Base-by-base conservation (phyloP, 2,888 invertebrate species). In the Nymphalis polychloros region DNA sequence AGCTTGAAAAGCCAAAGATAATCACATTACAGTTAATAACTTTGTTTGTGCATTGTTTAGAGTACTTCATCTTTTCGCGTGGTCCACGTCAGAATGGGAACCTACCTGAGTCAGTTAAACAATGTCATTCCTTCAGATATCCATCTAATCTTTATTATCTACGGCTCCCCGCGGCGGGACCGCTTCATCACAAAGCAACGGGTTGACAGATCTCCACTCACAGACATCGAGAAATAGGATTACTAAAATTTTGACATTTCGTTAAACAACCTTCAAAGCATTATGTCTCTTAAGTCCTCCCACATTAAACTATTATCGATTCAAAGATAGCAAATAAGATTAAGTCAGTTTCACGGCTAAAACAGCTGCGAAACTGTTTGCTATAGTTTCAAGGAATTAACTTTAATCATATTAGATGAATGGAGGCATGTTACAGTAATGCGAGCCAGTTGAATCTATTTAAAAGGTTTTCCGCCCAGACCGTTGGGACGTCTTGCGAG, bases 131-230 rank as follows among this genome's bases (percentile, higher is more conserved):
- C 84, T 84, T 81, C 81, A 87, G 90, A 91, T 92, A 88, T 86
- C 78, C 84, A 92, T 92, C 90, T 92, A 89, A 91, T 91, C 92
- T 89, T 81, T 83, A 84, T 90, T 88, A 90, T 91, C 89, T 85
- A 73, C 75, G 76, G 84, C 78, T 84, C 79, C 86, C 92, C 90
- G 90, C 84, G 55, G 92, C 73, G 91, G 78, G 82, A 84, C 82
- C 89, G 89, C 86, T 82, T 82, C 85, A 78, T 84, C 86, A 91
- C 92, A 92, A 92, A 92, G 89, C 88, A 90, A 90, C 87, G 90
- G 91, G 92, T 92, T 92, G 92, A 92, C 92, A 92, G 90, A 87
- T 89, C 87, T 86, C 84, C 79, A 85, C 85, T 84, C 87, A 84
- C 85, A 81, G 82, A 84, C 87, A 84, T 84, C 81, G 77, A 79